Conservation (phyloP, 2,113 vertebrate species). For the Tachycineta bicolor region DNA sequence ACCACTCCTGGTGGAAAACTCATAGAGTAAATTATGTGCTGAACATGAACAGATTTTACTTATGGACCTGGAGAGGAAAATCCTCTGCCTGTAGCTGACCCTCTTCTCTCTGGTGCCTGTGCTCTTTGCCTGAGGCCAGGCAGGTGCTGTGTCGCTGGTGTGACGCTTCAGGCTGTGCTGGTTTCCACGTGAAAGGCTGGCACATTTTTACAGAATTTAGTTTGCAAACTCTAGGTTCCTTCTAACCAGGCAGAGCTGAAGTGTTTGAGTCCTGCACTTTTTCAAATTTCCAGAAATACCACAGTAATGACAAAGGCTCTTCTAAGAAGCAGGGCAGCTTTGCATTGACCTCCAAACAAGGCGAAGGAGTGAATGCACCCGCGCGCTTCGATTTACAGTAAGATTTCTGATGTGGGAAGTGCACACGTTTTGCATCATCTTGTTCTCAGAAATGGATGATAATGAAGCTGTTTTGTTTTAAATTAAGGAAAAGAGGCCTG, state of each 20-base stretch:
- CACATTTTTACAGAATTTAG: background rate
- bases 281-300: background rate
- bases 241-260: background rate
- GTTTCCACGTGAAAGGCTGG: background rate
- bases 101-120: background rate
- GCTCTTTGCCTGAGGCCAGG: background rate
- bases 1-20: background rate
- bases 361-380: background rate
- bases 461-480: background rate
- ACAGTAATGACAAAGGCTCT: background rate
- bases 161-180: background rate
- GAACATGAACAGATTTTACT: background rate
- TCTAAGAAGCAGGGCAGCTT: background rate
- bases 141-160: background rate
- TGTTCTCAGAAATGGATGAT: background rate
- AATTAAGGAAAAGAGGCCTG: background rate
- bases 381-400: background rate
- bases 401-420: background rate
- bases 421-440: background rate
- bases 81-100: background rate
- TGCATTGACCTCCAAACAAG: background rate
- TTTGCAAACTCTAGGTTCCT: background rate
- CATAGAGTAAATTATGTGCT: background rate
- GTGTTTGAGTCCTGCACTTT: background rate
- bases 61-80: background rate